Conservation (phyloP, 2,113 vertebrate species). For the Ceuthmochares aereus region DNA sequence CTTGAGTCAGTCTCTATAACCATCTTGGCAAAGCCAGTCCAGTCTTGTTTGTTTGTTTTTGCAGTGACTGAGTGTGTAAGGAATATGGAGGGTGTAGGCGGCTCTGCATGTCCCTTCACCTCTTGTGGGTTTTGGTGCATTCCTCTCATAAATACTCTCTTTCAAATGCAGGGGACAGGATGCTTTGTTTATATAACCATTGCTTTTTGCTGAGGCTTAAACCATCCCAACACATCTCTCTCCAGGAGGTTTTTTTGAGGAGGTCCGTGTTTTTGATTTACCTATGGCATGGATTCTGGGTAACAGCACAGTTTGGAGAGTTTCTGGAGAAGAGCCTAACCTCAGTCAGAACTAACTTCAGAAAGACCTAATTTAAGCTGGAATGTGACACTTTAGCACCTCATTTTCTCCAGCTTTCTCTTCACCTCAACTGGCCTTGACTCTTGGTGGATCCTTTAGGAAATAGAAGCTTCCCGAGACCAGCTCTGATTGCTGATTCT, state of each 20-base stretch:
- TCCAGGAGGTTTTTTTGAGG: not conserved
- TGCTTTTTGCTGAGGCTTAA: not conserved
- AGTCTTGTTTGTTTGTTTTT: constrained; percentile 53
- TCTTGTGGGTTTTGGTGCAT: constrained; percentile 1
- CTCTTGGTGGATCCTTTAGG: not conserved
- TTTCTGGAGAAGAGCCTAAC: not conserved
- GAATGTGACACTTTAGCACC: not conserved
- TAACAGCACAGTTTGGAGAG: not conserved
- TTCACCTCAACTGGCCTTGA: not conserved
- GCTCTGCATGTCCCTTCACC: constrained; percentile 47
- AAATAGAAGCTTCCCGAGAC: not conserved
- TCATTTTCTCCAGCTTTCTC: not conserved
- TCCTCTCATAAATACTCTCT: constrained; percentile 1
- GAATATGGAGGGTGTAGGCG: constrained; percentile 19
- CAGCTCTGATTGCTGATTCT: not conserved
- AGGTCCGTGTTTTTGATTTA: not conserved
- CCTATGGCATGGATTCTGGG: not conserved
- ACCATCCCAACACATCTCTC: not conserved
- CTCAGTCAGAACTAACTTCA: not conserved
- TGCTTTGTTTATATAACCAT: not conserved
- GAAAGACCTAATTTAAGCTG: not conserved
- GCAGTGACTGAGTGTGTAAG: constrained; percentile 26
- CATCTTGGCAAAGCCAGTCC: constrained; percentile 16
- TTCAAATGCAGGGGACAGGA: not conserved
- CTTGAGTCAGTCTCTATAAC: not conserved